Conservation (phyloP, 2,113 vertebrate genomes). For the Alosa alosa region DNA sequence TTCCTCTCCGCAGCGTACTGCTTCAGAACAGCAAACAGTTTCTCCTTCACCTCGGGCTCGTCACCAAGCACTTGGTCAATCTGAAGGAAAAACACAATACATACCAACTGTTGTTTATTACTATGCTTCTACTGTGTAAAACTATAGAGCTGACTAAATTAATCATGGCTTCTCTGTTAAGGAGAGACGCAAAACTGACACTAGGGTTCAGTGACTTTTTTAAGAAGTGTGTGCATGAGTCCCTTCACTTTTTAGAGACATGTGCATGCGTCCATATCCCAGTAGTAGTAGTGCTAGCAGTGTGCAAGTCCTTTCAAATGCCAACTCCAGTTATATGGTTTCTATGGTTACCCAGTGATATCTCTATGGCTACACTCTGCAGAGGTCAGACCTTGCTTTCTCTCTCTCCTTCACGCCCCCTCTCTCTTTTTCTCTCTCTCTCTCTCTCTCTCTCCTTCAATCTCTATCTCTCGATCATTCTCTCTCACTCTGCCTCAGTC, state of each 20-base stretch:
- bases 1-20: conserved; percentile 86
- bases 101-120: background rate
- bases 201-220: too few species aligned
- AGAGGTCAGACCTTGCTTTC: background rate
- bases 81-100: conserved; percentile 60
- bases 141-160: too few species aligned
- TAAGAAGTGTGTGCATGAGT: too few species aligned
- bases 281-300: background rate
- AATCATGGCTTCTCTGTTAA: background rate
- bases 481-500: background rate
- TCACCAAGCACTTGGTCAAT: conserved; percentile 84
- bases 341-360: background rate
- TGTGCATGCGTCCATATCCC: background rate
- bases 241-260: background rate
- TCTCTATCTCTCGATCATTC: background rate
- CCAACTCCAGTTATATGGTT: background rate
- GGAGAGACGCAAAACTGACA: background rate
- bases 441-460: background rate
- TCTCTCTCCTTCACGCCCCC: background rate
- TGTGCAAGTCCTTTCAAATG: background rate
- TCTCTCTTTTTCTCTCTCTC: background rate
- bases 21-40: conserved; percentile 82
- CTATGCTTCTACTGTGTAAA: too few species aligned
- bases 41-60: conserved; percentile 82
- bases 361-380: background rate